phyloP scores from a whole-genome alignment of 2,888 invertebrate species.

The Microplitis deprimator region DNA sequence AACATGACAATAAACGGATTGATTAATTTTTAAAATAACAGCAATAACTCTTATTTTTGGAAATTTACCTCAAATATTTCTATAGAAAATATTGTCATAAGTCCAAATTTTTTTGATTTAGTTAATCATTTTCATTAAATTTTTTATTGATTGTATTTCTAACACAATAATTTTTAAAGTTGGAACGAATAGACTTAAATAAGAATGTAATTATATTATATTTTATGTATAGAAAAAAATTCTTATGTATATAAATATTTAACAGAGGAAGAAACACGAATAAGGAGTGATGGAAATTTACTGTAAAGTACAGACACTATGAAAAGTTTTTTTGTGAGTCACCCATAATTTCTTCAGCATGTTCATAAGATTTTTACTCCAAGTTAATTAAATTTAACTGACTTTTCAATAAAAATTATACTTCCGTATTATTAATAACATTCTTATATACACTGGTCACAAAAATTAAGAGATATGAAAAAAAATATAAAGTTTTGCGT shows the following conservation, averaged over 20 bases:
- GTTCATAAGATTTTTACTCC: slow-evolving; percentile 45
- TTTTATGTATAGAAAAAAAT: too few species aligned
- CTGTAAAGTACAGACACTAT: slow-evolving; percentile 13
- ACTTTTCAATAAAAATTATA: too few species aligned
- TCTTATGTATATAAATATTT: too few species aligned
- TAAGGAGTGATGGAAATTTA: background rate
- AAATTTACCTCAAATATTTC: background rate
- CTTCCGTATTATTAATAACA: too few species aligned
- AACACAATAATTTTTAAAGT: background rate
- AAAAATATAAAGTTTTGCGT: too few species aligned
- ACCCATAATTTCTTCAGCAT: slow-evolving; percentile 59
- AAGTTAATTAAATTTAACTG: too few species aligned
- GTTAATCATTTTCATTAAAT: background rate
- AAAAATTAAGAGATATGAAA: too few species aligned
- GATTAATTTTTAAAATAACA: background rate
- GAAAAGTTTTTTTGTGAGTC: slow-evolving; percentile 43
- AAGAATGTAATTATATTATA: too few species aligned
- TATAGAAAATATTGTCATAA: background rate
- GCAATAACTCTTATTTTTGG: background rate
- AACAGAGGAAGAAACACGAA: background rate
- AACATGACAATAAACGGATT: too few species aligned
- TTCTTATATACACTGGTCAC: too few species aligned
- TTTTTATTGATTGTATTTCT: background rate
- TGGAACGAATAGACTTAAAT: too few species aligned
- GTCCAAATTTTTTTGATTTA: background rate